Percentiles rank a stretch among this genome's conserved stretches.
phyloP scores from a whole-genome alignment of 2,113 vertebrate genomes.

The Leptocoma aspasia region DNA sequence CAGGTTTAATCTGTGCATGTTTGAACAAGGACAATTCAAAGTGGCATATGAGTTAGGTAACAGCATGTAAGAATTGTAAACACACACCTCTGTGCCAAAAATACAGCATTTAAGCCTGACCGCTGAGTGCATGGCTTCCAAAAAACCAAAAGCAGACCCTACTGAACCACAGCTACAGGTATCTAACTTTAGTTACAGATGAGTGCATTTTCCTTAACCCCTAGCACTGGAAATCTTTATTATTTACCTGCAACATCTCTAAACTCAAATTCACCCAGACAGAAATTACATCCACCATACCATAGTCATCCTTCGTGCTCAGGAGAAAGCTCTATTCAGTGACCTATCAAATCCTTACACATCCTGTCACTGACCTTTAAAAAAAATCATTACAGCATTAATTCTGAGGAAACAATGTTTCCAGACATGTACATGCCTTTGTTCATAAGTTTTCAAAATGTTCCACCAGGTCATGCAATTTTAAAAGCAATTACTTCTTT shows the following conservation, averaged over 20 bases:
- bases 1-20: neutral
- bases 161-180: neutral
- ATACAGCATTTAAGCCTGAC: neutral
- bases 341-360: neutral
- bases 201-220: neutral
- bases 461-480: neutral
- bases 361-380: neutral
- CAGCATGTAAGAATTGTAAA: neutral
- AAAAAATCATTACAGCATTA: neutral
- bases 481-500: neutral
- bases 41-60: neutral
- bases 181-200: neutral
- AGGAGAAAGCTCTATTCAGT: neutral
- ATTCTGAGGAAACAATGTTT: neutral
- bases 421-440: neutral
- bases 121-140: rapidly evolving
- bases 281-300: neutral
- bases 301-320: rapidly evolving
- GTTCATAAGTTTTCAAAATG: neutral
- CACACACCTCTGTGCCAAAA: neutral
- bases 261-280: neutral
- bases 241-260: neutral
- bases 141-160: neutral
- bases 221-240: neutral
- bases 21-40: neutral